These are phyloP conservation scores for Paramormyrops hopkinsi DNA, from an alignment of 2,797 vertebrate species.

Conservation along the genomic window DNA sequence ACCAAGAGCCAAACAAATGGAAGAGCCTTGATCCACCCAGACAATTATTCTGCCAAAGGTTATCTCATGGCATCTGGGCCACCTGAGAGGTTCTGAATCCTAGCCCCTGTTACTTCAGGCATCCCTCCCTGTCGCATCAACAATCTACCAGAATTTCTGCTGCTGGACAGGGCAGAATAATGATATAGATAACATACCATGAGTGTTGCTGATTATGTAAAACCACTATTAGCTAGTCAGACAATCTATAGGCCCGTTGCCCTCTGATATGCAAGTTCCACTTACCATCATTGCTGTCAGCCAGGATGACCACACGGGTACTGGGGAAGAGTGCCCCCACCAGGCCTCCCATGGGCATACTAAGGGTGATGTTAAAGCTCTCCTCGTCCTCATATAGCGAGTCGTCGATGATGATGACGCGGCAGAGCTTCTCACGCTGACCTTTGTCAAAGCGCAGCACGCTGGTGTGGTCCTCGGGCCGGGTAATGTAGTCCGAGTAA, in stretches of 20 bases:
- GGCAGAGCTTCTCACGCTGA: constrained; percentile 70
- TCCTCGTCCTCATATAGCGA: constrained; percentile 80
- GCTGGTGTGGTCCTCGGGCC: constrained; percentile 72
- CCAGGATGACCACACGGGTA: constrained; percentile 66
- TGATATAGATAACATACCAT: neutral
- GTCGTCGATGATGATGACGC: constrained; percentile 74
- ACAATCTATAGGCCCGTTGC: neutral
- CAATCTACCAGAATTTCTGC: neutral
- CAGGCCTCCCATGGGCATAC: constrained; percentile 71
- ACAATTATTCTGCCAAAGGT: neutral
- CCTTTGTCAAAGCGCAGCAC: constrained; percentile 74
- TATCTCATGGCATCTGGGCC: neutral
- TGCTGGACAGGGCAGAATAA: neutral
- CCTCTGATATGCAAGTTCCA: constrained; percentile 8
- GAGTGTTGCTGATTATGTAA: neutral
- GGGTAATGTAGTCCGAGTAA: constrained; percentile 79
- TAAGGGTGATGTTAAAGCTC: constrained; percentile 74
- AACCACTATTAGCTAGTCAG: neutral
- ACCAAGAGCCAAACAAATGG: neutral
- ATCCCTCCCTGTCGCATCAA: neutral
- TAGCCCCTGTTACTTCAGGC: neutral
- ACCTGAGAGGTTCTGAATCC: neutral
- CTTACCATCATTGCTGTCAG: constrained; percentile 76
- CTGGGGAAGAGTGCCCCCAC: constrained; percentile 66
- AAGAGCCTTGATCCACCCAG: neutral